These are phyloP conservation scores for Sebastes elongatus DNA, from an alignment of 2,797 vertebrate species.

Conservation along the genomic window DNA sequence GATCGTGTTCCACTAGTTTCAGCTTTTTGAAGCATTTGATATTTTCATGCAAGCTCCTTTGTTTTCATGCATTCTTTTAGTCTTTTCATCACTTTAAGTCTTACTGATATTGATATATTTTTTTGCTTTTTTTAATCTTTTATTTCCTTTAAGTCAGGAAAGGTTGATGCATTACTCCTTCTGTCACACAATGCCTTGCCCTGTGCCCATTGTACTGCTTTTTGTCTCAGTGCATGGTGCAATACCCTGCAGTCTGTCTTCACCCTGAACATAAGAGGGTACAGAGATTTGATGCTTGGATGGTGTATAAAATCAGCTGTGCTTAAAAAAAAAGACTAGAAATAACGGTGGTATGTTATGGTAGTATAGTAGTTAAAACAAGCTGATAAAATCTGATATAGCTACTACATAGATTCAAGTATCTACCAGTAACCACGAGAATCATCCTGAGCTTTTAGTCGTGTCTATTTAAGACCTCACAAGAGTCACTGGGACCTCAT, in stretches of 20 bases:
- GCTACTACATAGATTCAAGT: background rate
- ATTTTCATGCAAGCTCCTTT: no score
- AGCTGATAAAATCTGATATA: background rate
- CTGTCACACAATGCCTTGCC: background rate
- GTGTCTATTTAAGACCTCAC: conserved; percentile 32
- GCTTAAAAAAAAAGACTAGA: background rate
- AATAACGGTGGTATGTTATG: background rate
- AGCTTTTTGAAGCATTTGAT: no score
- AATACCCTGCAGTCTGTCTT: background rate
- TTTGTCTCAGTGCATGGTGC: background rate
- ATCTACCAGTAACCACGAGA: background rate
- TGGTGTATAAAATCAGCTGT: background rate
- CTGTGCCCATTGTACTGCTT: background rate
- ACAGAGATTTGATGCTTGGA: background rate
- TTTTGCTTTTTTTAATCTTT: background rate
- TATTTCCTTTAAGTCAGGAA: background rate
- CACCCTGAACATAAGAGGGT: background rate
- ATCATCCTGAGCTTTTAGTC: conserved; percentile 5
- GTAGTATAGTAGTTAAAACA: background rate
- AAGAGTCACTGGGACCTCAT: conserved; percentile 41
- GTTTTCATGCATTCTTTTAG: no score
- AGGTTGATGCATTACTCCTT: background rate
- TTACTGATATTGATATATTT: no score
- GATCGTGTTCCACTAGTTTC: no score
- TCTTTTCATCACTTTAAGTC: no score